phyloP scores from a whole-genome alignment of 2,797 vertebrate species.

The Sebastes trivittatus region DNA sequence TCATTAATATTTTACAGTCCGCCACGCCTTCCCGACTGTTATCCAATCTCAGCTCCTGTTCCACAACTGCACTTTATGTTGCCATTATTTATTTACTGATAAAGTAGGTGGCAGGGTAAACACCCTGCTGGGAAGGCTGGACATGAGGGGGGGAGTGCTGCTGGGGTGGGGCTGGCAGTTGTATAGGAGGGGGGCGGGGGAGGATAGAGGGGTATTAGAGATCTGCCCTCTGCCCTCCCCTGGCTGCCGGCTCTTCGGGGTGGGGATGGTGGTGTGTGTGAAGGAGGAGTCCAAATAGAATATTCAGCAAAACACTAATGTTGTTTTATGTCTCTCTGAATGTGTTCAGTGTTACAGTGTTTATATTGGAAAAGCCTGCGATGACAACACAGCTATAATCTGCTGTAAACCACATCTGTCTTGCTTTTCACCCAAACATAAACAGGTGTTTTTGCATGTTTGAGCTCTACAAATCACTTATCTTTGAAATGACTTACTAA shows the following conservation, averaged over 20 bases:
- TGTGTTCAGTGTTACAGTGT: neutral
- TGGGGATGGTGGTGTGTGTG: neutral
- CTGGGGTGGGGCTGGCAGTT: neutral
- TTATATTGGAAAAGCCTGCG: neutral
- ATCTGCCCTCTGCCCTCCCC: slow-evolving; percentile 21
- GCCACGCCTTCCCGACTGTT: slow-evolving; percentile 60
- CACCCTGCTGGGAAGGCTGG: slow-evolving; percentile 52
- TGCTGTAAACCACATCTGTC: neutral
- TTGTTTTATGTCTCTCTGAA: neutral
- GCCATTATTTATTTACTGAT: slow-evolving; percentile 82
- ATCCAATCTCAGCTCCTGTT: slow-evolving; percentile 68
- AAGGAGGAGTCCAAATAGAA: slow-evolving; percentile 18
- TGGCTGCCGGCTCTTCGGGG: slow-evolving; percentile 14
- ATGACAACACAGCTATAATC: neutral
- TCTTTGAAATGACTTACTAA: neutral
- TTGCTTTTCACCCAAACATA: neutral
- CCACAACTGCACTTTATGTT: slow-evolving; percentile 64
- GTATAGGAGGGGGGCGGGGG: neutral
- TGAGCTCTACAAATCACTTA: neutral
- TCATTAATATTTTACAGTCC: slow-evolving; percentile 81
- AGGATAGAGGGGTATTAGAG: slow-evolving; percentile 7
- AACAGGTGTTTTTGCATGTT: neutral
- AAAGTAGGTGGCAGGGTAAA: slow-evolving; percentile 62
- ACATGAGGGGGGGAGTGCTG: neutral
- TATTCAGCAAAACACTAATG: slow-evolving; percentile 17